These are phyloP conservation scores for Dreissena rostriformis DNA, from an alignment of 1,140 invertebrate genomes.

Conservation along the genomic window DNA sequence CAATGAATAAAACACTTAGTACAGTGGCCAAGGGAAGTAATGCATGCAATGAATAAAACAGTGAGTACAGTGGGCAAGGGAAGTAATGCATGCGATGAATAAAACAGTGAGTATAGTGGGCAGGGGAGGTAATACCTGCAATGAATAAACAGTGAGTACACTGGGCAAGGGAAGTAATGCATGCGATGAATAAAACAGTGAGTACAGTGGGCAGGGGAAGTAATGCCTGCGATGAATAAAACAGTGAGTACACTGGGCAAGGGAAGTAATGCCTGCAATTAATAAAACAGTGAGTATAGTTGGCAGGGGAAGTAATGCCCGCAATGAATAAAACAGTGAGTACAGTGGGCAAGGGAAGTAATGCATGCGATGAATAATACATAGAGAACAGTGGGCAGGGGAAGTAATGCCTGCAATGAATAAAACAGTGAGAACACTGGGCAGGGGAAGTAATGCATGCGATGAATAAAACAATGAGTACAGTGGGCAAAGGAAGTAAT, in stretches of 20 bases:
- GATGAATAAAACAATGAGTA: conserved; percentile 88
- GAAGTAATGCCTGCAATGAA: conserved; percentile 91
- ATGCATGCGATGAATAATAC: no score
- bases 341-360: background rate
- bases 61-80: conserved; percentile 82
- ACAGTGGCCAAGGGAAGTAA: background rate
- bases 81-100: conserved; percentile 80
- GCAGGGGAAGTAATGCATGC: no score
- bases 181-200: conserved; percentile 87
- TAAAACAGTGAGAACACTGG: conserved; percentile 86
- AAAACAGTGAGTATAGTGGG: conserved; percentile 86
- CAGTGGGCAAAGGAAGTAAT: background rate
- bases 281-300: conserved; percentile 87
- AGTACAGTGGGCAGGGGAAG: conserved; percentile 71
- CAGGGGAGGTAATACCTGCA: conserved; percentile 82
- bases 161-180: background rate
- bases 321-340: conserved; percentile 88
- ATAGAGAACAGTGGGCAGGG: no score
- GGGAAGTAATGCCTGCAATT: conserved; percentile 91
- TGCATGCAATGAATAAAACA: conserved; percentile 85
- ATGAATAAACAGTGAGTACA: conserved; percentile 87
- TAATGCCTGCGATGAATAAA: no score
- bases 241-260: no score
- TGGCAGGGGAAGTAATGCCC: background rate
- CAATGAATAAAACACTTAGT: conserved; percentile 88